phyloP scores from a whole-genome alignment of 2,888 invertebrate species.

The Lasioglossum marginatum region DNA sequence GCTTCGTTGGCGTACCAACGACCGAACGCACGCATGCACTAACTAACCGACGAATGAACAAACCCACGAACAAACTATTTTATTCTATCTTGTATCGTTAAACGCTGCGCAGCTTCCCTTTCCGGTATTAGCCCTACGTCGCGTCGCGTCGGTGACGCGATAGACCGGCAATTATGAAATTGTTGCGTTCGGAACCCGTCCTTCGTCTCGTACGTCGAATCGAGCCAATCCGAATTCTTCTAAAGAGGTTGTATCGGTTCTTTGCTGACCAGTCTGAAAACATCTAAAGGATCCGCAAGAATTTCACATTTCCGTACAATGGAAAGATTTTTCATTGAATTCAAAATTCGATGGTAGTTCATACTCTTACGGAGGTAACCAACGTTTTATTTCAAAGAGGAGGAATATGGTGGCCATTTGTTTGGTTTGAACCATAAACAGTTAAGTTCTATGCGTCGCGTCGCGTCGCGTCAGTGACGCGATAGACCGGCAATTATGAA shows the following conservation, averaged over 20 bases:
- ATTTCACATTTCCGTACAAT: background rate
- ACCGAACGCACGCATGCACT: slow-evolving; percentile 30
- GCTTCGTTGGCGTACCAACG: slow-evolving; percentile 38
- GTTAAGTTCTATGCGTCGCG: background rate
- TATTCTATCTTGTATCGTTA: slow-evolving; percentile 40
- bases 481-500: background rate
- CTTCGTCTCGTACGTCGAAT: background rate
- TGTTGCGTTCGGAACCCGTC: background rate
- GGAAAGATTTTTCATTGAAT: background rate
- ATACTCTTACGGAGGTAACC: too few relatives aligned
- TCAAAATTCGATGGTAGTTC: too few relatives aligned
- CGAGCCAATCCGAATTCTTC: background rate
- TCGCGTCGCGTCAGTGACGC: background rate
- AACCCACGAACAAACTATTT: slow-evolving; percentile 43
- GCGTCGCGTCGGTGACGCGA: background rate
- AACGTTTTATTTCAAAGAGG: background rate
- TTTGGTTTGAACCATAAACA: background rate
- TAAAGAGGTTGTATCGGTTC: background rate
- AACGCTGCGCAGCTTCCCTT: slow-evolving; percentile 52
- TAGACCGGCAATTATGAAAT: background rate
- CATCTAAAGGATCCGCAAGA: background rate
- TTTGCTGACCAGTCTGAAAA: background rate
- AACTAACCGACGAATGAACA: slow-evolving; percentile 27
- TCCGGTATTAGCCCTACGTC: slow-evolving; percentile 30
- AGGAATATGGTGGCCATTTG: background rate